These are phyloP conservation scores for Pachyseris speciosa DNA, from an alignment of 64 coral and sea anemone genomes.

Conservation along the genomic window DNA sequence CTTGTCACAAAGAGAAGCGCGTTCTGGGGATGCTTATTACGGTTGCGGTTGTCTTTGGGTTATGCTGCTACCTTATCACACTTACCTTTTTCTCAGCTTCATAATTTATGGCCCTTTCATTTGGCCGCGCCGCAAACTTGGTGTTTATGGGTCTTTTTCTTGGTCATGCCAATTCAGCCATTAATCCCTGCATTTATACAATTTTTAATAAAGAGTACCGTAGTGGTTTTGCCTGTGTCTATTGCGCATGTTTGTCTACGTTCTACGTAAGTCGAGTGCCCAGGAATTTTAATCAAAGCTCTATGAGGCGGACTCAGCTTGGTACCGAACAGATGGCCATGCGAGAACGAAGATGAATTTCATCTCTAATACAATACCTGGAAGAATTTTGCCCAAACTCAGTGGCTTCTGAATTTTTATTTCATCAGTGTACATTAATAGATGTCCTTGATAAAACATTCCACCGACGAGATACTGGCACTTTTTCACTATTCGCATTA, in stretches of 20 bases:
- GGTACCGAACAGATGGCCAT: not conserved
- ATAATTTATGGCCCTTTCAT: not conserved
- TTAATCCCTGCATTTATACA: constrained; percentile 38
- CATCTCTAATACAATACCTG: not conserved
- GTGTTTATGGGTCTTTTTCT: constrained; percentile 26
- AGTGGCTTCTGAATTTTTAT: no score
- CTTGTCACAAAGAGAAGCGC: constrained; percentile 1
- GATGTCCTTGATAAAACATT: no score
- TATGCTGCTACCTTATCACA: constrained; percentile 64
- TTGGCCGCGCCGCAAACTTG: not conserved
- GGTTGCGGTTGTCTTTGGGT: constrained; percentile 26
- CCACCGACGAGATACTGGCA: no score
- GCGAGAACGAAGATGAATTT: not conserved
- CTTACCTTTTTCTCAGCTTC: not conserved
- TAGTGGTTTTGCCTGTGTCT: not conserved
- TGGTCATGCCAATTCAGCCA: constrained; percentile 36
- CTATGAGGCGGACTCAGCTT: not conserved
- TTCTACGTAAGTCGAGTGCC: not conserved
- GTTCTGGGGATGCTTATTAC: constrained; percentile 70
- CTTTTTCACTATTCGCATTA: no score
- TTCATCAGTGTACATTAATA: no score
- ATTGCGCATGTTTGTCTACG: not conserved
- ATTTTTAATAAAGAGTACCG: constrained; percentile 56
- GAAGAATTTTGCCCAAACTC: no score
- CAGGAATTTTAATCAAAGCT: not conserved